Evolutionary conservation across 2,888 invertebrate species (phyloP).

Genomic region (Leptopterna dolabrata): DNA sequence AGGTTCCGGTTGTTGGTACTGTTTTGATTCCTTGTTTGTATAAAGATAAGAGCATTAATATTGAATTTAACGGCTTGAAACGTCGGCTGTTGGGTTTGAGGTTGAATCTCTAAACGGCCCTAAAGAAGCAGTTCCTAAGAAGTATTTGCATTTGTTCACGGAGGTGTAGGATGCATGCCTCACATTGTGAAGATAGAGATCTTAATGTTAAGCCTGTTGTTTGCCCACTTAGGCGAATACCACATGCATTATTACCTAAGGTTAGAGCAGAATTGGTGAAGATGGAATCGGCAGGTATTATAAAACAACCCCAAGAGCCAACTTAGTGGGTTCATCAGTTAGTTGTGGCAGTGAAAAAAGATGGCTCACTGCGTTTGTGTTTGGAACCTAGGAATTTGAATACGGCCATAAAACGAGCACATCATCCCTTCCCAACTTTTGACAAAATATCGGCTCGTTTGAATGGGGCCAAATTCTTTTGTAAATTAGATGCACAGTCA

Average conservation of each 20-base stretch:
- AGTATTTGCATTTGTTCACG: conserved; percentile 42
- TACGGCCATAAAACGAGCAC: conserved; percentile 17
- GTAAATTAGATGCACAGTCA: conserved; percentile 38
- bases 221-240: conserved; percentile 25
- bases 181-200: not conserved
- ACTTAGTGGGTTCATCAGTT: conserved; percentile 27
- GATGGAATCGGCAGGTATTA: conserved; percentile 11
- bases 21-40: not conserved
- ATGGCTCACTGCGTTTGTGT: conserved; percentile 28
- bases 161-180: not conserved
- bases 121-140: not conserved
- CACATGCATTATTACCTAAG: not conserved
- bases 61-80: not conserved
- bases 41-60: not conserved
- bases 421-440: conserved; percentile 41
- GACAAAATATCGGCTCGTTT: conserved; percentile 31
- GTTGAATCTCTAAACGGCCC: not conserved
- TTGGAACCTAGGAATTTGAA: conserved; percentile 44
- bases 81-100: not conserved
- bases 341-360: conserved; percentile 28
- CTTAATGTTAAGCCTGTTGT: not conserved
- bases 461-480: conserved; percentile 5
- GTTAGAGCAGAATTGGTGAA: conserved; percentile 30
- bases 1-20: not conserved
- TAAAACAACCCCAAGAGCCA: not conserved